Evolutionary conservation across 2,113 vertebrate species (phyloP), one percentile per base, ranked within the genome.

Genomic region (Psettodes erumei): DNA sequence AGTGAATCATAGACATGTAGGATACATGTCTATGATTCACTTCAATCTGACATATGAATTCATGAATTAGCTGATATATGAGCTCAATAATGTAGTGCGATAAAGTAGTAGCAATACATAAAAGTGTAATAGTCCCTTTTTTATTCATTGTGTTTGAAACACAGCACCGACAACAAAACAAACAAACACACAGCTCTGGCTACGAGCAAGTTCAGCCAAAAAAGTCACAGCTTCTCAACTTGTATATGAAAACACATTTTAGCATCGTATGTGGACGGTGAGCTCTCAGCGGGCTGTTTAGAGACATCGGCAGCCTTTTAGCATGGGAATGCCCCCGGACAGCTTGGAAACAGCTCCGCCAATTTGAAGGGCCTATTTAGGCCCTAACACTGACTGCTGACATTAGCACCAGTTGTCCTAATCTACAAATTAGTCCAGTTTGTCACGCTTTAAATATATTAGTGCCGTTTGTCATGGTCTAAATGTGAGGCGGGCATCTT

Each of bases 301-400:
- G n/a, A 59, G 76, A 50, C 27, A 2, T 30, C 47, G 38, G 50
- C 55, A 37, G 43, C 56, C 81, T 68, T 59, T 82, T 55, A 64
- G 64, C 63, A 38, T 74, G 48, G 72, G 69, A 74, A 87, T 58
- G 18, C 28, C n/a, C 51, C 45, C 8, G 48, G 65, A 45, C 69
- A 63, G 62, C 61, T 12, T 16, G 51, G 61, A 79, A 84, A 69
- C 78, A 76, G 58, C 58, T 84, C 38, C 23, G 40, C 94, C 94
- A 94, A 95, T 96, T 96, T 96, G 94, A 95, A n/a, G 93, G 93
- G 93, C 92, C 95, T 93, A 95, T 96, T 97, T 96, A 96, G 95
- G 93, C 91, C 91, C 81, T 88, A n/a, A 91, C 94, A 83, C 91
- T 92, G 95, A 93, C 96, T 93, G 95, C 93, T 96, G 96, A 95